Evolutionary conservation across 2,888 invertebrate species (phyloP).

Genomic region (Sphaeridia pumilis): DNA sequence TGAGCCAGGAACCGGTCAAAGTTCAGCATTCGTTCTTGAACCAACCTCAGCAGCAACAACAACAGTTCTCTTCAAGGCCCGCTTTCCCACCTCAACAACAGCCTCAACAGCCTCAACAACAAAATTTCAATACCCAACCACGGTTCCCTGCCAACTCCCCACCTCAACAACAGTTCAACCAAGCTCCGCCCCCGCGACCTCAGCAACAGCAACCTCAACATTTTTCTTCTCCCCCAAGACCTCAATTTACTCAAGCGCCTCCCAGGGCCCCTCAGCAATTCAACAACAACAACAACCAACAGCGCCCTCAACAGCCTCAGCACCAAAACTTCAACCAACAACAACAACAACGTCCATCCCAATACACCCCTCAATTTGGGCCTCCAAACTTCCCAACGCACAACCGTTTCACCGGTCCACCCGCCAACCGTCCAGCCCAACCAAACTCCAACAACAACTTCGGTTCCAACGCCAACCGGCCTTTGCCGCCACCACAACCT

Average conservation of each 20-base stretch:
- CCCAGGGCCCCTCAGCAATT: not conserved
- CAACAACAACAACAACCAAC: slow-evolving; percentile 3
- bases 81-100: not conserved
- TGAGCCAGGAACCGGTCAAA: slow-evolving; percentile 15
- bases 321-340: not conserved
- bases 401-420: not conserved
- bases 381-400: not conserved
- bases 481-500: not conserved
- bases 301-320: slow-evolving; percentile 2
- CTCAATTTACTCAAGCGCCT: not conserved
- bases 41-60: slow-evolving; percentile 14
- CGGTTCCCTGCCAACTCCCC: not conserved
- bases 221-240: not conserved
- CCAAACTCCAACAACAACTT: slow-evolving; percentile 6
- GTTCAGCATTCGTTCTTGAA: too few species aligned
- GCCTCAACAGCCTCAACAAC: not conserved
- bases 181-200: not conserved
- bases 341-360: not conserved
- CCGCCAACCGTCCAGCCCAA: slow-evolving; percentile 6
- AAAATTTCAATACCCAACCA: not conserved
- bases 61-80: slow-evolving; percentile 7
- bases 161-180: not conserved
- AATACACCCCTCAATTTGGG: not conserved
- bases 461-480: slow-evolving; percentile 1
- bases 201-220: slow-evolving; percentile 3